Evolutionary conservation across 2,797 vertebrate species (phyloP).

Genomic region (Arctocebus calabarensis): DNA sequence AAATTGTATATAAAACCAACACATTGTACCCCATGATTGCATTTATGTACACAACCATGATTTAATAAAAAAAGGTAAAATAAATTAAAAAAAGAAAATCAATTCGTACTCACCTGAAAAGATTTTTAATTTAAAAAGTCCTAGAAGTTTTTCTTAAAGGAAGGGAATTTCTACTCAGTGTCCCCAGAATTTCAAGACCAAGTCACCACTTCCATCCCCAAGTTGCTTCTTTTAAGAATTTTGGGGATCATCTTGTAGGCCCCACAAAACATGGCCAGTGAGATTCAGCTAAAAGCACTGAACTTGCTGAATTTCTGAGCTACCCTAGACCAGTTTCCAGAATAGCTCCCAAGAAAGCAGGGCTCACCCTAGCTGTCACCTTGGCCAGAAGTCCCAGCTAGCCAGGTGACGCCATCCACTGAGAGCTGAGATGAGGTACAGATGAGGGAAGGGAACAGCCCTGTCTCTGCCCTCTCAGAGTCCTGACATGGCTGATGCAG

Average conservation of each 20-base stretch:
- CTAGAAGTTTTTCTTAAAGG: constrained; percentile 49
- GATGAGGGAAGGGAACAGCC: constrained; percentile 73
- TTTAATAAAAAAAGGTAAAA: too few relatives aligned
- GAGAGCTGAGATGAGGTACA: constrained; percentile 62
- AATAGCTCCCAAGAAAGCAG: constrained; percentile 20
- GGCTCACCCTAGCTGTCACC: constrained; percentile 51
- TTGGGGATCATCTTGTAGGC: not conserved
- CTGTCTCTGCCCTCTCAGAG: constrained; percentile 56
- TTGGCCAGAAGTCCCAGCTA: not conserved
- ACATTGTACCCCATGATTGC: too few relatives aligned
- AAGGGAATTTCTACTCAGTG: constrained; percentile 16
- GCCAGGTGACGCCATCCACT: not conserved
- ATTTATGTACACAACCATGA: too few relatives aligned
- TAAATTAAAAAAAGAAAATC: too few relatives aligned
- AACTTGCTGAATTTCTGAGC: constrained; percentile 52
- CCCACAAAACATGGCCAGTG: constrained; percentile 48
- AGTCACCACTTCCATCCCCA: not conserved
- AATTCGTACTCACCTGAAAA: not conserved
- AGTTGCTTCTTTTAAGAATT: constrained; percentile 28
- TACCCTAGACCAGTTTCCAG: constrained; percentile 2
- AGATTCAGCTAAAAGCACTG: not conserved
- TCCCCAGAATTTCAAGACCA: constrained; percentile 48
- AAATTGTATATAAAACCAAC: too few relatives aligned
- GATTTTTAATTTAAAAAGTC: not conserved
- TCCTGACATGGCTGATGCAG: constrained; percentile 39